A percentile compares a stretch with the other conserved stretches of the same genome.
Evolutionary conservation across 2,888 invertebrate species (phyloP).

Genomic region (Himalopsyche japonica): DNA sequence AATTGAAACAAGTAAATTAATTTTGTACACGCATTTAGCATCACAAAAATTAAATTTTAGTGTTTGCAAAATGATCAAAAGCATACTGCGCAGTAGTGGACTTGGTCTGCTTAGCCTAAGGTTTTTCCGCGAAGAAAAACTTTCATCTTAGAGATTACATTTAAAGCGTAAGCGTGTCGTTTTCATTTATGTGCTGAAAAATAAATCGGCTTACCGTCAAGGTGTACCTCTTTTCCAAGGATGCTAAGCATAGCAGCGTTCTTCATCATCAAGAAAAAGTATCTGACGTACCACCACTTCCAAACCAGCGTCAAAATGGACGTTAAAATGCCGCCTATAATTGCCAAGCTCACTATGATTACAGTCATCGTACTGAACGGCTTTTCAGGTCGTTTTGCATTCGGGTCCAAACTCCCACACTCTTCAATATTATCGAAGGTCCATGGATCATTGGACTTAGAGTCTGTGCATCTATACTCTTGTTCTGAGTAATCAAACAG

Average conservation of each 20-base stretch:
- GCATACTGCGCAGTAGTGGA: too few relatives aligned
- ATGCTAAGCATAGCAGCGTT: conserved; percentile 61
- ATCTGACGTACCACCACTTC: conserved; percentile 61
- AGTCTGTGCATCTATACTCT: conserved; percentile 50
- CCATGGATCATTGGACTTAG: conserved; percentile 41
- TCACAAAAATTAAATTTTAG: too few relatives aligned
- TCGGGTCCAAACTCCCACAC: not conserved
- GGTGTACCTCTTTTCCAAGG: conserved; percentile 52
- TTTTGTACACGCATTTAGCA: too few relatives aligned
- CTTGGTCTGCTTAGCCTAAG: too few relatives aligned
- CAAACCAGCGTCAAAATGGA: conserved; percentile 47
- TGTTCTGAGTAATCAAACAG: conserved; percentile 48
- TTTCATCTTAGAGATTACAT: too few relatives aligned
- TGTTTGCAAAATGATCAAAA: too few relatives aligned
- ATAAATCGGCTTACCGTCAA: not conserved
- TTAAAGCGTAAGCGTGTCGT: too few relatives aligned
- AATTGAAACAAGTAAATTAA: too few relatives aligned
- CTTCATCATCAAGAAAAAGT: conserved; percentile 62
- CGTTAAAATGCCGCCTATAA: not conserved
- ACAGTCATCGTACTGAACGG: not conserved
- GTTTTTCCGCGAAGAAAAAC: too few relatives aligned
- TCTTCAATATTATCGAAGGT: conserved; percentile 10
- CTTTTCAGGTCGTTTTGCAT: not conserved
- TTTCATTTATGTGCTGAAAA: not conserved
- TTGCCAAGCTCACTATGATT: not conserved